These are phyloP conservation scores for Brachyopa scutellaris DNA, from an alignment of 2,888 invertebrate genomes.

Conservation along the genomic window DNA sequence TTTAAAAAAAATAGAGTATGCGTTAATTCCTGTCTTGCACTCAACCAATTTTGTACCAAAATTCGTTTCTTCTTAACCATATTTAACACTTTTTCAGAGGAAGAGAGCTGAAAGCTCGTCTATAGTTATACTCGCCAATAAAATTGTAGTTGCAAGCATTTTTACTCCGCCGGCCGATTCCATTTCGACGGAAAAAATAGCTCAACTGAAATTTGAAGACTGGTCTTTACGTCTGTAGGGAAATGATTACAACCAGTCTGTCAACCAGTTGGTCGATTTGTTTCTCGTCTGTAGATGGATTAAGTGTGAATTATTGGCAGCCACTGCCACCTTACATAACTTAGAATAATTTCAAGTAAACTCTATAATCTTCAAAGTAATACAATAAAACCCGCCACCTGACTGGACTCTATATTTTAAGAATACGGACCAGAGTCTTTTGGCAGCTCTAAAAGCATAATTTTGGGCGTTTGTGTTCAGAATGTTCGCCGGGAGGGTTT, in stretches of 20 bases:
- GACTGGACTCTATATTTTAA: neutral
- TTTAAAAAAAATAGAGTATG: neutral
- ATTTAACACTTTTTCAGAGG: neutral
- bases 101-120: neutral
- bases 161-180: neutral
- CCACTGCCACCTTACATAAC: too few relatives aligned
- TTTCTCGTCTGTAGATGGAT: neutral
- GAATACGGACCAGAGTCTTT: neutral
- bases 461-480: too few relatives aligned
- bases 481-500: neutral
- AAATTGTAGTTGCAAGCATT: neutral
- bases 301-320: too few relatives aligned
- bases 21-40: neutral
- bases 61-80: neutral
- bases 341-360: too few relatives aligned
- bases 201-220: constrained; percentile 1
- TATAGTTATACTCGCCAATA: neutral
- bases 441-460: neutral
- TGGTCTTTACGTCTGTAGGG: neutral
- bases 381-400: too few relatives aligned
- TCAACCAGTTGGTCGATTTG: neutral
- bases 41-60: neutral
- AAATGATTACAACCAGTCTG: constrained; percentile 5
- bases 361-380: too few relatives aligned
- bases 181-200: neutral